Base-by-base conservation (phyloP, 2,888 invertebrate species). In the Ophion ventricosus region DNA sequence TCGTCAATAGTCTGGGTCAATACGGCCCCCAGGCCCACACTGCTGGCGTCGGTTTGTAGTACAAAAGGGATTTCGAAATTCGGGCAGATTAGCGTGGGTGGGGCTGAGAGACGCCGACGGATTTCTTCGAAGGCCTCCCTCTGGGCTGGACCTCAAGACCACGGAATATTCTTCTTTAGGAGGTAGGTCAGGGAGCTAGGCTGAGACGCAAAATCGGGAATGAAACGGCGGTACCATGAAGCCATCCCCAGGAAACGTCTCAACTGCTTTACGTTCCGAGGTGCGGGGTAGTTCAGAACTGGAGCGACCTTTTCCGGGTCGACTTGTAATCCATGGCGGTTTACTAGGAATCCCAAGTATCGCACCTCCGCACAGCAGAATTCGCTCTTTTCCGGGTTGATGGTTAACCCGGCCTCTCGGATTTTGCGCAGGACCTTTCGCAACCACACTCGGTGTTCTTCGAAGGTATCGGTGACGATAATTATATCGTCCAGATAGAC, bases 341-440 rank as follows among this genome's bases (percentile, higher is more conserved):
- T 74, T 0, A 74, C 73, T 0, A 82, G 11, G 40, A 78, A 82
- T 0, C 82, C 82, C 0, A 82, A 63, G n/a, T 78, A 74, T 11
- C 7, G 17, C 0, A 74, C 61, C 14, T 74, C 26, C 1, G 76
- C 23, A 10, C 67, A n/a, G 5, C 76, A 57, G 11, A 76, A 76
- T 4, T 76, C 76, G 40, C 76, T 76, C 10, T 76, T 69, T 0
- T 80, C 79, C 0, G 66, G 63, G 11, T 78, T 78, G 10, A 82
- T 73, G 0, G 66, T 70, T 0, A 88, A 82, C 35, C 87, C 89
- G 35, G 86, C 90, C 43, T 78, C 89, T 86, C 8, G 89, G 88
- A 86, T 90, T 82, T 25, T 87, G 49, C 17, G 59, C 69, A 81
- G 90, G 88, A 76, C 81, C 3, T 17, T 26, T 4, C 89, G 85